Percentiles rank a stretch among this genome's conserved stretches.
phyloP scores from a whole-genome alignment of 2,113 vertebrate species.

The Macquaria ambigua region DNA sequence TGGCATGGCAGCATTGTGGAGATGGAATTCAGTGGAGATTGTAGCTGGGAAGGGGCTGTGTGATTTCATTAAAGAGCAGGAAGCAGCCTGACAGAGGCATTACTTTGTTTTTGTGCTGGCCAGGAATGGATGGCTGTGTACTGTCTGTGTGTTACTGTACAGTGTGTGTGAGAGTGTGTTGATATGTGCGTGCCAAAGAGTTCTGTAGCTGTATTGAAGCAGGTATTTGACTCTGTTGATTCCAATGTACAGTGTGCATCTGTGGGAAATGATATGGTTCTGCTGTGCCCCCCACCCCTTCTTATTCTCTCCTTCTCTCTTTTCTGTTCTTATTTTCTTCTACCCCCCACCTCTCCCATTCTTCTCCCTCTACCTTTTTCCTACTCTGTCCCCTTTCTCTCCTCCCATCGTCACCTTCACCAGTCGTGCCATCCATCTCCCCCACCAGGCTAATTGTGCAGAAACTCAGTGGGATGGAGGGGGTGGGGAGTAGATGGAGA shows the following conservation, averaged over 20 bases:
- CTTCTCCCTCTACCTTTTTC: constrained; percentile 34
- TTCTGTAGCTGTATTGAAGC: neutral
- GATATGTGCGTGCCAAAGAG: neutral
- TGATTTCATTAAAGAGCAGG: constrained; percentile 75
- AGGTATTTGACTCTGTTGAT: neutral
- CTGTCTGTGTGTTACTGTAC: constrained; percentile 18
- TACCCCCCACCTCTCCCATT: constrained; percentile 41
- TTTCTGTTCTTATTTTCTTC: neutral
- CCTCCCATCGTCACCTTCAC: constrained; percentile 74
- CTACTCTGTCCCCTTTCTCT: constrained; percentile 54
- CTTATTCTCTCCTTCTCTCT: neutral
- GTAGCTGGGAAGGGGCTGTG: constrained; percentile 31
- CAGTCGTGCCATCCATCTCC: constrained; percentile 75
- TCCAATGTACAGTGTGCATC: neutral
- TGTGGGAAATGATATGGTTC: neutral
- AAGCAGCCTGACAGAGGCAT: constrained; percentile 73
- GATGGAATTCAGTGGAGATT: constrained; percentile 52
- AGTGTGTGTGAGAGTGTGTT: neutral
- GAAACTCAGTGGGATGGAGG: constrained; percentile 65
- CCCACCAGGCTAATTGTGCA: constrained; percentile 79
- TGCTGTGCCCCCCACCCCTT: neutral
- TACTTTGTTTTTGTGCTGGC: constrained; percentile 57
- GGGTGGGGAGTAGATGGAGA: constrained; percentile 29
- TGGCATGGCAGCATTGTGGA: constrained; percentile 50
- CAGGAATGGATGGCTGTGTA: neutral